Evolutionary conservation across 2,797 vertebrate species (phyloP).

Genomic region (Bradypodion pumilum): DNA sequence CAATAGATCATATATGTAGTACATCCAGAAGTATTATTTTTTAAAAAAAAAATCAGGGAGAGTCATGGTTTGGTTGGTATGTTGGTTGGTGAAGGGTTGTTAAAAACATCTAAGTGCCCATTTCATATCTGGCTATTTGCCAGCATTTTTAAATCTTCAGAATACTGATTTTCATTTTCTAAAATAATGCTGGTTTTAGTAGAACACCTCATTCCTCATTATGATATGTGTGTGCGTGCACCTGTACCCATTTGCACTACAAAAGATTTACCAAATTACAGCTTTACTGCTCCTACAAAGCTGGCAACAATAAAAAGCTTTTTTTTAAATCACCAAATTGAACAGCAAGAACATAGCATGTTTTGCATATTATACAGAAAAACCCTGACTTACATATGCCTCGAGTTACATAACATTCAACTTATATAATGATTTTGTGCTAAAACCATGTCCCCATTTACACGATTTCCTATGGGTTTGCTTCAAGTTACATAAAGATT

Average conservation of each 20-base stretch:
- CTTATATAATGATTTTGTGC: too few species aligned
- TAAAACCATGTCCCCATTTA: too few species aligned
- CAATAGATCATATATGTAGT: not conserved
- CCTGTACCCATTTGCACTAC: too few species aligned
- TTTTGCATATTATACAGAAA: slow-evolving; percentile 50
- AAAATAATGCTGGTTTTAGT: not conserved
- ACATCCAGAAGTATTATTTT: not conserved
- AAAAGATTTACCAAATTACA: not conserved
- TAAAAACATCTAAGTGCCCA: too few species aligned
- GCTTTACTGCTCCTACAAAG: not conserved
- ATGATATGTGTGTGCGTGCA: not conserved
- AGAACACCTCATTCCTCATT: not conserved
- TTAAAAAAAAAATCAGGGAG: not conserved
- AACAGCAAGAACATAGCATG: slow-evolving; percentile 30
- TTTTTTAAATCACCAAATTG: not conserved
- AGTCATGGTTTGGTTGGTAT: too few species aligned
- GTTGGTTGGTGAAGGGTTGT: too few species aligned
- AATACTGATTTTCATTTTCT: not conserved
- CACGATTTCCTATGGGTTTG: too few species aligned
- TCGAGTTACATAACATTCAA: too few species aligned
- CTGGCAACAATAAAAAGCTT: not conserved
- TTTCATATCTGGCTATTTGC: not conserved
- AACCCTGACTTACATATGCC: too few species aligned
- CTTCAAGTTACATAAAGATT: too few species aligned
- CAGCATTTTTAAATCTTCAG: not conserved